These are phyloP conservation scores for Platycheirus albimanus DNA, from an alignment of 2,888 invertebrate genomes.

Conservation along the genomic window DNA sequence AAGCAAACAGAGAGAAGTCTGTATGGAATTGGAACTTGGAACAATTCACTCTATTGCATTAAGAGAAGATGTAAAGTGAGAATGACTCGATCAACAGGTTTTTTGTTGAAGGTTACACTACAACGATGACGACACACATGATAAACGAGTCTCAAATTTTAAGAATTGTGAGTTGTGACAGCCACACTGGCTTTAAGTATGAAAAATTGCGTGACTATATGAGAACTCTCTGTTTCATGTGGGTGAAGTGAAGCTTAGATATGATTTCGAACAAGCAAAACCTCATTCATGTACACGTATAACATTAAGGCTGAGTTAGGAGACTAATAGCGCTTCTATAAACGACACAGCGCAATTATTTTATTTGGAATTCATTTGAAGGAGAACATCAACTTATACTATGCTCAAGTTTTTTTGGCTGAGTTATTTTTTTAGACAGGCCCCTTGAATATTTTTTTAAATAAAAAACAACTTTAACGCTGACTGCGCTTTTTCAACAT, in stretches of 20 bases:
- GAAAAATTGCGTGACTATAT: background rate
- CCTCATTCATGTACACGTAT: too few relatives aligned
- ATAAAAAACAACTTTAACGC: too few relatives aligned
- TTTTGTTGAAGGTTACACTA: conserved; percentile 45
- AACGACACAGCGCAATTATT: background rate
- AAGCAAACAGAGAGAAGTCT: conserved; percentile 19
- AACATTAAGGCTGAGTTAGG: too few relatives aligned
- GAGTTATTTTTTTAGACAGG: background rate
- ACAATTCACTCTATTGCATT: conserved; percentile 28
- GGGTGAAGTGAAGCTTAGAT: too few relatives aligned
- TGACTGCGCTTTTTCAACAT: too few relatives aligned
- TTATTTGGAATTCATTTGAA: background rate
- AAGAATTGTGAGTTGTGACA: background rate
- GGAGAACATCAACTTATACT: background rate
- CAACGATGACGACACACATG: conserved; percentile 6
- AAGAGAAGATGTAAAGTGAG: conserved; percentile 33
- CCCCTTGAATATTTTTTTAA: background rate
- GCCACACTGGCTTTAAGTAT: background rate
- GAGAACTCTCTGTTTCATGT: conserved; percentile 28
- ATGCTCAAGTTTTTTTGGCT: background rate
- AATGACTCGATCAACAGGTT: conserved; percentile 53
- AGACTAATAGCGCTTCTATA: background rate
- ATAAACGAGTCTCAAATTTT: conserved; percentile 10
- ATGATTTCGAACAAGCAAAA: too few relatives aligned
- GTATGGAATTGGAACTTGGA: conserved; percentile 25